A percentile compares a stretch with the other conserved stretches of the same genome.
Evolutionary conservation across 2,888 invertebrate genomes (phyloP).

Genomic region (Eupeodes latifasciatus): DNA sequence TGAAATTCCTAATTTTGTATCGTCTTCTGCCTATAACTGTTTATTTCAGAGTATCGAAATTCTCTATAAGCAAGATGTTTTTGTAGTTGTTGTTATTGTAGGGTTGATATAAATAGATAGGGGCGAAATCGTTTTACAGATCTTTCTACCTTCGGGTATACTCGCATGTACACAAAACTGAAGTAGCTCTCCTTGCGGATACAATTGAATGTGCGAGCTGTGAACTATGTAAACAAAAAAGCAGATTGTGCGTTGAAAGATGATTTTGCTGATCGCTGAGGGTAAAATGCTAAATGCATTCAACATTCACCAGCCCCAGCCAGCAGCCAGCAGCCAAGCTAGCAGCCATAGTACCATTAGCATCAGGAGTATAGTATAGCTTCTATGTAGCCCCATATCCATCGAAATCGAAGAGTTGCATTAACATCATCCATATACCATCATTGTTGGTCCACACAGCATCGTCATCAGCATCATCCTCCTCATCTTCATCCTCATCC

Average conservation of each 20-base stretch:
- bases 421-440: constrained; percentile 13
- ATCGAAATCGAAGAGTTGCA: constrained; percentile 15
- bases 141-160: background rate
- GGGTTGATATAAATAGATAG: constrained; percentile 8
- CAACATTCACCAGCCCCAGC: constrained; percentile 33
- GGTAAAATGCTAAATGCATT: constrained; percentile 44
- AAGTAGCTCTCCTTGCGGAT: constrained; percentile 42
- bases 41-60: no score
- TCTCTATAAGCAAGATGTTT: no score
- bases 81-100: no score
- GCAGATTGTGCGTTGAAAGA: constrained; percentile 65
- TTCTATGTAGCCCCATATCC: background rate
- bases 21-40: no score
- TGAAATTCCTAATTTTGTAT: constrained; percentile 6
- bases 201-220: constrained; percentile 34
- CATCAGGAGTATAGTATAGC: background rate
- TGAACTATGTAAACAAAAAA: constrained; percentile 60
- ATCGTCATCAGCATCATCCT: constrained; percentile 26
- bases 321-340: constrained; percentile 27
- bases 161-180: background rate
- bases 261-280: constrained; percentile 53
- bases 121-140: constrained; percentile 33
- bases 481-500: background rate
- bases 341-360: background rate
- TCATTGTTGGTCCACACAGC: background rate